A percentile compares a stretch with the other conserved stretches of the same genome.
Conservation (phyloP, 2,888 invertebrate species). For the Sthenelais limicola region DNA sequence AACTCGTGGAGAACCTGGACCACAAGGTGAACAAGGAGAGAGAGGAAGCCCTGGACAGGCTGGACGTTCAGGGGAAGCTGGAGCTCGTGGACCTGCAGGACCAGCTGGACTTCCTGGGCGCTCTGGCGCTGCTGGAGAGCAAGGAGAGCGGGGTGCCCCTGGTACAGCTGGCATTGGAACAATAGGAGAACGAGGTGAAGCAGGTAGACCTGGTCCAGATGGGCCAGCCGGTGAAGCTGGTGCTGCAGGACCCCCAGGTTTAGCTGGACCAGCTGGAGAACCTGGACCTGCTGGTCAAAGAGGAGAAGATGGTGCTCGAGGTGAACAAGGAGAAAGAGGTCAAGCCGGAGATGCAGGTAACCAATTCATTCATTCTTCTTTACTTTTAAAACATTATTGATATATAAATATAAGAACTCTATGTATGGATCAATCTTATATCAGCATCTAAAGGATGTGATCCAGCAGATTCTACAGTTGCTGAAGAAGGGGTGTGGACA, state of each 20-base stretch:
- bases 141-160: slow-evolving; percentile 4
- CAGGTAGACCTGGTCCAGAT: no score
- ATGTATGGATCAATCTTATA: no score
- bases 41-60: slow-evolving; percentile 6
- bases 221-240: slow-evolving; percentile 37
- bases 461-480: no score
- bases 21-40: slow-evolving; percentile 24
- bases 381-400: no score
- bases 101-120: background rate
- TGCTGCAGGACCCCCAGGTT: slow-evolving; percentile 28
- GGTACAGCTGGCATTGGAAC: background rate
- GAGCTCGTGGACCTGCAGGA: background rate
- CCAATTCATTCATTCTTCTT: no score
- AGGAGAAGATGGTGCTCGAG: slow-evolving; percentile 46
- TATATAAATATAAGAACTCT: no score
- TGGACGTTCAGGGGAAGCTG: slow-evolving; percentile 22
- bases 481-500: no score
- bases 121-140: slow-evolving; percentile 1
- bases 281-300: slow-evolving; percentile 36
- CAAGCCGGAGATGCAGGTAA: slow-evolving; percentile 42
- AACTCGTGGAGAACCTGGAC: slow-evolving; percentile 27
- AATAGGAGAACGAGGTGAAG: slow-evolving; percentile 6
- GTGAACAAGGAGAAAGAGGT: slow-evolving; percentile 43
- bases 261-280: slow-evolving; percentile 32
- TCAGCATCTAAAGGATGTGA: no score